These are phyloP conservation scores for Endotricha flammealis DNA, from an alignment of 2,888 invertebrate species.

Conservation along the genomic window DNA sequence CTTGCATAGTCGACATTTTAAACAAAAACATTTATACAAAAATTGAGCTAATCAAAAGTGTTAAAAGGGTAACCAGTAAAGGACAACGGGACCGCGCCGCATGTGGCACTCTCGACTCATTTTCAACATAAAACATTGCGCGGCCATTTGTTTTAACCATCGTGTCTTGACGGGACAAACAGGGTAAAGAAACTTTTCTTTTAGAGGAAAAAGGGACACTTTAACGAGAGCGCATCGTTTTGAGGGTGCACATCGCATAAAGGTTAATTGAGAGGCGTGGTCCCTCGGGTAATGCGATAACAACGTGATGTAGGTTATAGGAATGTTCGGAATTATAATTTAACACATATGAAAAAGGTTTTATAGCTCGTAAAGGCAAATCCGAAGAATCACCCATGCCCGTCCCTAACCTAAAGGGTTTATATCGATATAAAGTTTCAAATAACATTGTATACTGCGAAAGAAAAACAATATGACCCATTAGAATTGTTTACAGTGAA, in stretches of 20 bases:
- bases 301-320: slow-evolving; percentile 8
- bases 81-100: neutral
- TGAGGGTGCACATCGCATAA: slow-evolving; percentile 19
- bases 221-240: slow-evolving; percentile 18
- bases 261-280: slow-evolving; percentile 29
- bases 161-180: slow-evolving; percentile 4
- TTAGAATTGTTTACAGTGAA: slow-evolving; percentile 12
- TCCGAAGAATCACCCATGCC: slow-evolving; percentile 48
- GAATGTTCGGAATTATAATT: slow-evolving; percentile 32
- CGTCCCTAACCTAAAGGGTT: slow-evolving; percentile 30
- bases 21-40: too few relatives aligned
- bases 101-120: slow-evolving; percentile 3
- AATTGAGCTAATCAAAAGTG: too few relatives aligned
- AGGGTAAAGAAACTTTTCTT: slow-evolving; percentile 8
- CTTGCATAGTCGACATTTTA: too few relatives aligned
- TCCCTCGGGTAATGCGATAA: slow-evolving; percentile 28
- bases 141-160: slow-evolving; percentile 1
- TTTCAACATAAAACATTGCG: slow-evolving; percentile 5
- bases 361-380: slow-evolving; percentile 61
- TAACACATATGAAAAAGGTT: slow-evolving; percentile 48
- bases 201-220: slow-evolving; percentile 17
- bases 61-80: neutral
- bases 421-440: slow-evolving; percentile 13
- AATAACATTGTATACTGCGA: slow-evolving; percentile 5
- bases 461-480: slow-evolving; percentile 11